Evolutionary conservation across 2,113 vertebrate species (phyloP).

Genomic region (Petroica traversi): DNA sequence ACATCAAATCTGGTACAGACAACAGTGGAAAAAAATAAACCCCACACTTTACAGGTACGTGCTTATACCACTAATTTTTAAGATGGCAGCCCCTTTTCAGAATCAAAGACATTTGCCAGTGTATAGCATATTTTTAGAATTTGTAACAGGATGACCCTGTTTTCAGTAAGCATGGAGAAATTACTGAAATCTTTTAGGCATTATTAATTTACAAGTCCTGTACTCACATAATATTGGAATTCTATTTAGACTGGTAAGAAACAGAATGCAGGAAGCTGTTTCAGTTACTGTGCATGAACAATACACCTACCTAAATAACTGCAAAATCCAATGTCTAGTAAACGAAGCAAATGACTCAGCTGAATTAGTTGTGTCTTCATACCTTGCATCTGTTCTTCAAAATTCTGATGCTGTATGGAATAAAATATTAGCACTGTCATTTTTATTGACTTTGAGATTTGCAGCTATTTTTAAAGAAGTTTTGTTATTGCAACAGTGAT

Average conservation of each 20-base stretch:
- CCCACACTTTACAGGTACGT: neutral
- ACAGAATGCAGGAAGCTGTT: neutral
- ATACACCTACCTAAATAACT: conserved; percentile 89
- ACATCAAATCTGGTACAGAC: neutral
- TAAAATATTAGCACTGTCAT: conserved; percentile 31
- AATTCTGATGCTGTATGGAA: conserved; percentile 90
- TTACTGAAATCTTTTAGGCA: neutral
- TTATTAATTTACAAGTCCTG: neutral
- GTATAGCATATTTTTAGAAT: neutral
- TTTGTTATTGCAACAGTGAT: neutral
- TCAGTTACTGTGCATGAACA: neutral
- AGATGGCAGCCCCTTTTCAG: neutral
- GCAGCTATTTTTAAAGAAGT: neutral
- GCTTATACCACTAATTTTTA: neutral
- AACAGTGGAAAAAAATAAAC: neutral
- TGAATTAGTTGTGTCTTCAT: conserved; percentile 98
- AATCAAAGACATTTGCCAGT: neutral
- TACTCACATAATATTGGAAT: neutral
- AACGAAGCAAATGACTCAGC: conserved; percentile 89
- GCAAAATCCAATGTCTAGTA: conserved; percentile 93
- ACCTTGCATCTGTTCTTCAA: conserved; percentile 99
- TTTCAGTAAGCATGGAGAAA: neutral
- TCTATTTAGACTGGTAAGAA: neutral
- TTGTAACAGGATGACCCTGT: neutral
- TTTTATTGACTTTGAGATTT: neutral